Conservation (phyloP, 2,888 invertebrate species). For the Pristionchus arcanus region DNA sequence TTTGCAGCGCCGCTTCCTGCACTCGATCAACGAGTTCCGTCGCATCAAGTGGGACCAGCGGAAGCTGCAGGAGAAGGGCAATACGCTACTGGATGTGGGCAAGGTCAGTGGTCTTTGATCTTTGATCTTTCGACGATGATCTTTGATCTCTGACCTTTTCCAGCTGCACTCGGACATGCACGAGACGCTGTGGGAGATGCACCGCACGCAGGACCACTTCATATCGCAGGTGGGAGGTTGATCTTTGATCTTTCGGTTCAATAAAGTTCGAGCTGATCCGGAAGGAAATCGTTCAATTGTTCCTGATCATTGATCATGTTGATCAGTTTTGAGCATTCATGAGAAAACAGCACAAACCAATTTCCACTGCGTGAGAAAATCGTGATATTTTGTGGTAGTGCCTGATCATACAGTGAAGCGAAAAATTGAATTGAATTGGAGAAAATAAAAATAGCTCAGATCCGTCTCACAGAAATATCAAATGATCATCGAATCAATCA, state of each 20-base stretch:
- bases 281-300: too few relatives aligned
- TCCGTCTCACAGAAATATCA: background rate
- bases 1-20: slow-evolving; percentile 67
- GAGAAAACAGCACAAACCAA: too few relatives aligned
- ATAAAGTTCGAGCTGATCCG: too few relatives aligned
- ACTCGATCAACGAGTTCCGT: slow-evolving; percentile 84
- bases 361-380: too few relatives aligned
- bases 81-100: slow-evolving; percentile 99
- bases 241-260: background rate
- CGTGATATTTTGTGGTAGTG: too few relatives aligned
- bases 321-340: too few relatives aligned
- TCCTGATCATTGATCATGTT: too few relatives aligned
- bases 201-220: slow-evolving; percentile 78
- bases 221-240: slow-evolving; percentile 67
- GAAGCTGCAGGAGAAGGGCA: slow-evolving; percentile 85
- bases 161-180: slow-evolving; percentile 79
- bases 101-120: slow-evolving; percentile 87
- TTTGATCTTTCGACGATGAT: background rate
- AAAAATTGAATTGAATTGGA: too few relatives aligned
- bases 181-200: slow-evolving; percentile 78
- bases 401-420: too few relatives aligned
- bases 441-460: background rate
- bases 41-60: slow-evolving; percentile 90
- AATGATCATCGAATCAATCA: too few relatives aligned
- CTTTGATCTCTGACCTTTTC: slow-evolving; percentile 55